These are phyloP conservation scores for Hydractinia symbiolongicarpus DNA, from an alignment of 30 jellyfish, hydroid and myxozoan species.

Conservation along the genomic window DNA sequence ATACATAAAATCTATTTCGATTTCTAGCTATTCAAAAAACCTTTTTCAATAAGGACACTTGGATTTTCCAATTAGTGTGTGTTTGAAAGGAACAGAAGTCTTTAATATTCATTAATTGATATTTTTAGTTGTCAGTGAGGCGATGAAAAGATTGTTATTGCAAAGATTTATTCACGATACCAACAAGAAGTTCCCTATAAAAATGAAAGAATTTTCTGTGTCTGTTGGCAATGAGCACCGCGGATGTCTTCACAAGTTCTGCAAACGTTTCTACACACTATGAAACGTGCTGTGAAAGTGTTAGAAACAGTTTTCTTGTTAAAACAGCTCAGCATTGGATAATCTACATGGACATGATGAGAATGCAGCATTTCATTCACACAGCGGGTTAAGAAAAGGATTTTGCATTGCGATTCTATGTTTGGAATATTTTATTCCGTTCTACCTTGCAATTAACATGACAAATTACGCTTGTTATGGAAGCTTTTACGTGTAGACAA, in stretches of 20 bases:
- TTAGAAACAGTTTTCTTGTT: slow-evolving; percentile 24
- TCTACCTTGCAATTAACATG: slow-evolving; percentile 17
- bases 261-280: neutral
- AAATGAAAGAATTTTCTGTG: neutral
- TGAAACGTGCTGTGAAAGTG: slow-evolving; percentile 6
- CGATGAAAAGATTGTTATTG: slow-evolving; percentile 36
- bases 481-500: neutral
- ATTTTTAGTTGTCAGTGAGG: slow-evolving; percentile 14
- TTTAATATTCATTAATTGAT: neutral
- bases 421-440: slow-evolving; percentile 25
- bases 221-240: neutral
- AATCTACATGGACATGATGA: slow-evolving; percentile 12
- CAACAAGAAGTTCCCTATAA: neutral
- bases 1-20: too few species aligned
- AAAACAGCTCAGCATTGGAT: slow-evolving; percentile 37
- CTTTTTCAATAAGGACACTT: too few species aligned
- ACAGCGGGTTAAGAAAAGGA: slow-evolving; percentile 25
- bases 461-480: slow-evolving; percentile 23
- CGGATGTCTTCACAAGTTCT: neutral
- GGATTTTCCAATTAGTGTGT: too few species aligned
- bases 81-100: too few species aligned
- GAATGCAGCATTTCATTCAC: slow-evolving; percentile 2
- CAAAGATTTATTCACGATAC: slow-evolving; percentile 20
- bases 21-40: too few species aligned
- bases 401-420: slow-evolving; percentile 7